phyloP scores from a whole-genome alignment of 1,140 invertebrate genomes.

The Uloborus diversus region DNA sequence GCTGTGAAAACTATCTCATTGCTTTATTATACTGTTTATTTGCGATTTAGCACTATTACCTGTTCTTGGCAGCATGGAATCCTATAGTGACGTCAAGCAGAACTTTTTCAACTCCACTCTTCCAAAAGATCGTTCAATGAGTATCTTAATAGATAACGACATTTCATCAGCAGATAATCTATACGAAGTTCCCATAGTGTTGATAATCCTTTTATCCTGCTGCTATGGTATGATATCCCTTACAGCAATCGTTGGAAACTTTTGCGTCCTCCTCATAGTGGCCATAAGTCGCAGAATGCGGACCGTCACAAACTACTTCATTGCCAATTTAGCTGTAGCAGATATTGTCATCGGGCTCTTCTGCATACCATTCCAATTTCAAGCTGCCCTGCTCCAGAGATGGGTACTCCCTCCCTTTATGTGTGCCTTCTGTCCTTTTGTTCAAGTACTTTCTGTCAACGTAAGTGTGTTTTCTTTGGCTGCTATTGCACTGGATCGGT shows the following conservation, averaged over 20 bases:
- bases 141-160: too few relatives aligned
- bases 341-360: constrained; percentile 89
- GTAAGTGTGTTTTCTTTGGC: constrained; percentile 86
- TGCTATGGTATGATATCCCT: constrained; percentile 6
- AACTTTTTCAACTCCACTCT: too few relatives aligned
- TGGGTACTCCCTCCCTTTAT: constrained; percentile 84
- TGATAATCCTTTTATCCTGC: not conserved
- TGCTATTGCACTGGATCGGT: constrained; percentile 85
- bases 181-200: not conserved
- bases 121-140: too few relatives aligned
- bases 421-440: constrained; percentile 81
- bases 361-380: constrained; percentile 83
- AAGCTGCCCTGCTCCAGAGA: constrained; percentile 76
- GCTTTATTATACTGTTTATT: too few relatives aligned
- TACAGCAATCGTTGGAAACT: constrained; percentile 80
- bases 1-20: too few relatives aligned
- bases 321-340: constrained; percentile 88
- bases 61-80: too few relatives aligned
- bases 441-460: constrained; percentile 81
- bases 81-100: too few relatives aligned
- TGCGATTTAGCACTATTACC: too few relatives aligned
- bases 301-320: constrained; percentile 91
- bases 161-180: too few relatives aligned
- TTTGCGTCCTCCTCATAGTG: constrained; percentile 85
- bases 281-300: constrained; percentile 84